Conservation (phyloP, 1,140 invertebrate species). For the Pristionchus pacificus region DNA sequence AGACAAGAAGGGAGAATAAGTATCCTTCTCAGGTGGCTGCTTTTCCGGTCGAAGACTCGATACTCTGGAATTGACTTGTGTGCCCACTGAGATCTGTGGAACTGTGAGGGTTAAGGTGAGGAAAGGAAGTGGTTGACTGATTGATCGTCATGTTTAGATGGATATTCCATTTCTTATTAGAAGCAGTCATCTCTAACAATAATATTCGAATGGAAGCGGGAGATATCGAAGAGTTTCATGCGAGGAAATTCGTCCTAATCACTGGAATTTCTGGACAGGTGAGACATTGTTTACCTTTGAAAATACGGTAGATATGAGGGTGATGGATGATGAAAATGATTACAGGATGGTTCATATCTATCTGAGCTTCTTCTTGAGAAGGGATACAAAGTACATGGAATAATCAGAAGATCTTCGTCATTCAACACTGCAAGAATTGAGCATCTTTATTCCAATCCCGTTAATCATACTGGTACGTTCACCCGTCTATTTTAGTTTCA, state of each 20-base stretch:
- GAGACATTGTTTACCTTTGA: slow-evolving; percentile 41
- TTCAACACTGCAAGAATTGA: slow-evolving; percentile 94
- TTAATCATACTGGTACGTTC: slow-evolving; percentile 41
- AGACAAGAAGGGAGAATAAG: no score
- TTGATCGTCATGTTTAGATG: no score
- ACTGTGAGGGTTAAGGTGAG: neutral
- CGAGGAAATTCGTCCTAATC: slow-evolving; percentile 71
- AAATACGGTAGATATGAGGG: slow-evolving; percentile 34
- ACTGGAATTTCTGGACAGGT: slow-evolving; percentile 90
- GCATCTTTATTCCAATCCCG: slow-evolving; percentile 80
- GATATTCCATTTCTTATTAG: neutral
- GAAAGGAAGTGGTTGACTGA: no score
- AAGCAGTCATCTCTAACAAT: no score
- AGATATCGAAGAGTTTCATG: slow-evolving; percentile 30
- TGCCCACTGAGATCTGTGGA: slow-evolving; percentile 13
- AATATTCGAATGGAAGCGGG: no score
- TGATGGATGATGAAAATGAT: no score
- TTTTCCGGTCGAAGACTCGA: slow-evolving; percentile 17
- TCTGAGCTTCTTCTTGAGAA: slow-evolving; percentile 90
- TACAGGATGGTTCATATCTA: slow-evolving; percentile 95
- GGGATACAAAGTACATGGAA: slow-evolving; percentile 81
- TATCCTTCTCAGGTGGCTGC: slow-evolving; percentile 9
- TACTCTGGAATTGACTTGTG: neutral
- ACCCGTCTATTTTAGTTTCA: no score
- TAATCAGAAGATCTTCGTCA: slow-evolving; percentile 86